These are phyloP conservation scores for Pecten maximus DNA, from an alignment of 2,888 invertebrate genomes.

Conservation along the genomic window DNA sequence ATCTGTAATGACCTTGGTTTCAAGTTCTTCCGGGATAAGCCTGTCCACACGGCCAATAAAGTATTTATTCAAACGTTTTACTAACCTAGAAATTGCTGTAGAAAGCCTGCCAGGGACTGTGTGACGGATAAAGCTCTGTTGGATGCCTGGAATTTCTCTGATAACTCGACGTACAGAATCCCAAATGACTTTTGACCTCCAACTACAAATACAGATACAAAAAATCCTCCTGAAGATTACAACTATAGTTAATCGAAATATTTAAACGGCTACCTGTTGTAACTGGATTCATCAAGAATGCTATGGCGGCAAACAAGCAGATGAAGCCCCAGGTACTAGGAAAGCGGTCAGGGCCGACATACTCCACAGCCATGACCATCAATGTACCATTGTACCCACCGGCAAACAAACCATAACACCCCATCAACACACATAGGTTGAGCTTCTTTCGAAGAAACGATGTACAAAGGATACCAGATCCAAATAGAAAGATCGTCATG, in stretches of 20 bases:
- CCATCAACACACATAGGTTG: background rate
- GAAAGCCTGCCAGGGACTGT: slow-evolving; percentile 68
- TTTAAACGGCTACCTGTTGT: background rate
- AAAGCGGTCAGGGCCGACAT: background rate
- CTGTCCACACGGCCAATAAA: too few relatives aligned
- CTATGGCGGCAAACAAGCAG: background rate
- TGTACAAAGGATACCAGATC: background rate
- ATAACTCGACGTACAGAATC: slow-evolving; percentile 62
- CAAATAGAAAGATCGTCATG: background rate
- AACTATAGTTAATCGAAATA: background rate
- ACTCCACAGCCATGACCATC: background rate
- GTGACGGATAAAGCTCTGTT: slow-evolving; percentile 64
- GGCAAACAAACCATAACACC: background rate
- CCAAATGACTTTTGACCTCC: slow-evolving; percentile 68
- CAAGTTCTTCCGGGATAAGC: too few relatives aligned
- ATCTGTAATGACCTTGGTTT: too few relatives aligned
- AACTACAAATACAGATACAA: slow-evolving; percentile 60
- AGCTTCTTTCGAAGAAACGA: background rate
- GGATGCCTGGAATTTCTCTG: slow-evolving; percentile 53
- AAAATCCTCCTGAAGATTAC: slow-evolving; percentile 56
- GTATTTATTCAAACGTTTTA: too few relatives aligned
- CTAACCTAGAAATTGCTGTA: slow-evolving; percentile 60
- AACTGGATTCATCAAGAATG: background rate
- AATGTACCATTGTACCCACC: background rate
- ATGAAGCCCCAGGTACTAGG: background rate